phyloP scores from a whole-genome alignment of 2,888 invertebrate species.

The Ophion costatus region DNA sequence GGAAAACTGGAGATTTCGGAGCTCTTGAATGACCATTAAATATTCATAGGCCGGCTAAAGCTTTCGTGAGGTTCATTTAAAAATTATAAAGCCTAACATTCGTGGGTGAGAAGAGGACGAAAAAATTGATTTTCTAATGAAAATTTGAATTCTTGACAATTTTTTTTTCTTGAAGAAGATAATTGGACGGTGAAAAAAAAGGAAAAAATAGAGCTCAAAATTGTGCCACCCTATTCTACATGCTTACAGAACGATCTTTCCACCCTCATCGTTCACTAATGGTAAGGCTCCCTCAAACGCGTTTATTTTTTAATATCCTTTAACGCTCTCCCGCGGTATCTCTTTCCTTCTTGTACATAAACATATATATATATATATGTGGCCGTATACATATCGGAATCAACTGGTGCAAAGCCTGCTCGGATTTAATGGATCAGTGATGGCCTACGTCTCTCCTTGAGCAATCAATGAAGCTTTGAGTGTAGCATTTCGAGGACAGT shows the following conservation, averaged over 20 bases:
- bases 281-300: neutral
- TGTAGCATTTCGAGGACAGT: neutral
- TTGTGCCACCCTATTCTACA: no score
- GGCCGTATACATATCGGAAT: neutral
- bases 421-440: neutral
- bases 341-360: neutral
- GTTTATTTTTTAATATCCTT: neutral
- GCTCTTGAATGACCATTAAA: no score
- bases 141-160: no score
- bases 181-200: no score
- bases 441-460: neutral
- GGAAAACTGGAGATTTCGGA: no score
- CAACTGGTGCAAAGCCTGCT: neutral
- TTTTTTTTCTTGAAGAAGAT: no score
- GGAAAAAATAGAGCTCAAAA: neutral
- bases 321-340: neutral
- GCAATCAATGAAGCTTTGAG: neutral
- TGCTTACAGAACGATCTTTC: neutral
- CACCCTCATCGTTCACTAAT: neutral
- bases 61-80: no score
- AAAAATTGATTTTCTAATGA: no score
- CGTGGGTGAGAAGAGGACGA: no score
- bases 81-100: no score
- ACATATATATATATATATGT: neutral
- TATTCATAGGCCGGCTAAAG: no score